These are phyloP conservation scores for Clinocottus analis DNA, from an alignment of 2,113 vertebrate species.

Conservation along the genomic window DNA sequence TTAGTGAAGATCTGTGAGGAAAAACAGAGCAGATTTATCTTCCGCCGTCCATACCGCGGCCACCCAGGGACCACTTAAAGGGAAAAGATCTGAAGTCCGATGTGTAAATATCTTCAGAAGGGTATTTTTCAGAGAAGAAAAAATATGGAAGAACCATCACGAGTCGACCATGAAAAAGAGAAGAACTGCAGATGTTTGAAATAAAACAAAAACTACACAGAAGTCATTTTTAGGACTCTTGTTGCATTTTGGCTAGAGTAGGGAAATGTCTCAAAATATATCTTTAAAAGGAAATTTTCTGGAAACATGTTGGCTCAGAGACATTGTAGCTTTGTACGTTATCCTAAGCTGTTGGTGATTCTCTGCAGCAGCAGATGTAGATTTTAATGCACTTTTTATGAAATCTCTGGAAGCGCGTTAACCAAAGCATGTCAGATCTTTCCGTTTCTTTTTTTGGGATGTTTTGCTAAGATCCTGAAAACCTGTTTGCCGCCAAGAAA, in stretches of 20 bases:
- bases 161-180: neutral
- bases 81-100: slow-evolving; percentile 28
- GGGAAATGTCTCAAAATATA: neutral
- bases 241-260: neutral
- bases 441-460: neutral
- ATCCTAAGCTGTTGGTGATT: neutral
- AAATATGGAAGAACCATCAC: neutral
- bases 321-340: neutral
- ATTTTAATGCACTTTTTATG: neutral
- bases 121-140: slow-evolving; percentile 19
- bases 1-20: slow-evolving; percentile 59
- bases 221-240: neutral
- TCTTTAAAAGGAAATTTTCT: neutral
- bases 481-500: neutral
- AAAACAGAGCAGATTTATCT: slow-evolving; percentile 61
- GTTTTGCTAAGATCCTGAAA: no score
- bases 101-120: slow-evolving; percentile 42
- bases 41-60: slow-evolving; percentile 9
- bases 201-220: neutral
- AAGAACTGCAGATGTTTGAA: neutral
- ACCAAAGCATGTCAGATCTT: neutral
- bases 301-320: neutral
- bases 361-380: neutral
- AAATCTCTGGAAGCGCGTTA: neutral
- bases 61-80: slow-evolving; percentile 59